A percentile compares a stretch with the other conserved stretches of the same genome.
Evolutionary conservation across 2,113 vertebrate species (phyloP).

Genomic region (Brachirus orientalis): DNA sequence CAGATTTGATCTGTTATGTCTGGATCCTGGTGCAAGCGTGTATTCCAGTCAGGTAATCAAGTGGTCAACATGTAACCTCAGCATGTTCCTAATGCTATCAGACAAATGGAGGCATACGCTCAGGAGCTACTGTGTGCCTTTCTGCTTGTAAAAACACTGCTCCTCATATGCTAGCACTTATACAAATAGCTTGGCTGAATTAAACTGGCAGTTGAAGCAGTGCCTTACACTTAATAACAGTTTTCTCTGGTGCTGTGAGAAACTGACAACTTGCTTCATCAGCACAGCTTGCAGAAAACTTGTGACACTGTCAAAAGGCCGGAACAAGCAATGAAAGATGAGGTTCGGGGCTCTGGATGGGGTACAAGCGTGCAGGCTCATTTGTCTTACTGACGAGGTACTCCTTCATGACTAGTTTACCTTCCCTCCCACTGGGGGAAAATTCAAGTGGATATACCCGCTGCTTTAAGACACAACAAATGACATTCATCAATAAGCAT

Average conservation of each 20-base stretch:
- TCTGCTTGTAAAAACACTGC: conserved; percentile 53
- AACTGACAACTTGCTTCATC: conserved; percentile 56
- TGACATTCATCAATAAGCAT: too few species aligned
- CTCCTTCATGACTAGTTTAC: conserved; percentile 45
- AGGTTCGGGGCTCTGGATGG: conserved; percentile 38
- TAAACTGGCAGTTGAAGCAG: conserved; percentile 49
- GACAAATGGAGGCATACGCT: conserved; percentile 47
- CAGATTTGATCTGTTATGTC: conserved; percentile 38
- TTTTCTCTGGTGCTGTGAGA: conserved; percentile 55
- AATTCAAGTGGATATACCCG: conserved; percentile 30
- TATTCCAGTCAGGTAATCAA: conserved; percentile 22
- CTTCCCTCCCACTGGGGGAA: conserved; percentile 23
- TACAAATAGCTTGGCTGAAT: conserved; percentile 53
- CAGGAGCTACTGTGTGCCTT: conserved; percentile 40
- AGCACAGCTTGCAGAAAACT: conserved; percentile 44
- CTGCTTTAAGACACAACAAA: conserved; percentile 50
- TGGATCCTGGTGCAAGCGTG: conserved; percentile 27
- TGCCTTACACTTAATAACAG: conserved; percentile 57
- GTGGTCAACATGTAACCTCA: conserved; percentile 19
- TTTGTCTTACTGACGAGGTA: conserved; percentile 61
- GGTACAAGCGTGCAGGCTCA: conserved; percentile 35
- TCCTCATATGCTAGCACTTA: conserved; percentile 65
- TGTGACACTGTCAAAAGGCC: conserved; percentile 36
- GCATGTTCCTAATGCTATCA: conserved; percentile 21
- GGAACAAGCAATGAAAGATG: conserved; percentile 48